A percentile compares a stretch with the other conserved stretches of the same genome.
Evolutionary conservation across 92 coral and sea anemone species (phyloP).

Genomic region (Ricordea florida): DNA sequence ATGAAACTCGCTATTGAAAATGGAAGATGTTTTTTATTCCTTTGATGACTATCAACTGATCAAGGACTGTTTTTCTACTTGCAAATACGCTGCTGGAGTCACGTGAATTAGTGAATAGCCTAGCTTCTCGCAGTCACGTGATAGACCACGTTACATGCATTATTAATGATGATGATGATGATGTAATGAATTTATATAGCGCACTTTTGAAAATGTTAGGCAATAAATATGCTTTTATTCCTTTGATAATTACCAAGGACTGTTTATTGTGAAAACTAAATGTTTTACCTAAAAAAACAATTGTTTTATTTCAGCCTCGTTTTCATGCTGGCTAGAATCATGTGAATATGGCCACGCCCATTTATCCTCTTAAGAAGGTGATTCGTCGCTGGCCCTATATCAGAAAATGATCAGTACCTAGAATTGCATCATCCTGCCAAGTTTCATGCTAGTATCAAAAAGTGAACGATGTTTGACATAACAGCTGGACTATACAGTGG

Average conservation of each 20-base stretch:
- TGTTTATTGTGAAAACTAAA: background rate
- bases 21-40: no score
- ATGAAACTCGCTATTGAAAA: no score
- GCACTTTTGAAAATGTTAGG: no score
- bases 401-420: no score
- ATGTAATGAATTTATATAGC: no score
- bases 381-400: background rate
- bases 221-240: no score
- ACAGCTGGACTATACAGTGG: no score
- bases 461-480: background rate
- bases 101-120: no score
- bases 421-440: no score
- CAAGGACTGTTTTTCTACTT: no score
- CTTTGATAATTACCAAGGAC: background rate
- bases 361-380: background rate
- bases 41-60: no score
- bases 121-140: background rate
- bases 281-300: background rate
- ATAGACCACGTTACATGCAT: background rate
- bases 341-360: background rate
- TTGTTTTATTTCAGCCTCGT: background rate
- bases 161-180: background rate
- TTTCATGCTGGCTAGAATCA: background rate
- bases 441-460: background rate
- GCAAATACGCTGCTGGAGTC: no score